Evolutionary conservation across 2,797 vertebrate genomes (phyloP).

Genomic region (Enteromius unitaeniatus): DNA sequence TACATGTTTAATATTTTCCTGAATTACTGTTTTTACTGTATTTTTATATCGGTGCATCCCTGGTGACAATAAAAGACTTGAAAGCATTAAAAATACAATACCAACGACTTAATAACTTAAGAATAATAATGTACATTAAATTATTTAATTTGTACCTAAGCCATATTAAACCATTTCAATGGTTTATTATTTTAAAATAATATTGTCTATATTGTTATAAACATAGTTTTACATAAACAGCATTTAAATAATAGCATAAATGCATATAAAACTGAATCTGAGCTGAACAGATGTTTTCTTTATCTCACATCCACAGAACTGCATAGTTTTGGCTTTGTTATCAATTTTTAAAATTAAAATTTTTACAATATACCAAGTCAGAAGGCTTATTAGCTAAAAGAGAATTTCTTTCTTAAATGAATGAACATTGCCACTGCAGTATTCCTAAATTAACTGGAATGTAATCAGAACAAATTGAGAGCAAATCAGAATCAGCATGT

Average conservation of each 20-base stretch:
- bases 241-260: neutral
- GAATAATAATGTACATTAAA: neutral
- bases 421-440: neutral
- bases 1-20: neutral
- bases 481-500: neutral
- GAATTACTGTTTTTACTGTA: neutral
- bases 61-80: neutral
- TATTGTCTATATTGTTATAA: neutral
- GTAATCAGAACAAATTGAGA: neutral
- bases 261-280: too few relatives aligned
- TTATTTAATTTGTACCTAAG: neutral
- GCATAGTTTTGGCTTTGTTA: neutral
- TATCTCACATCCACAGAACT: neutral
- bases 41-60: neutral
- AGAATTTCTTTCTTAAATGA: neutral
- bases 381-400: neutral
- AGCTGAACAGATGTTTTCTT: neutral
- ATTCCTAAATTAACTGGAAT: neutral
- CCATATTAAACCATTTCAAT: neutral
- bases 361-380: neutral
- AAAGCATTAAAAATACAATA: neutral
- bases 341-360: neutral
- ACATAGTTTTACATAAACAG: neutral
- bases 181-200: neutral
- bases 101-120: neutral